Evolutionary conservation across 2,797 vertebrate species (phyloP).

Genomic region (Tauraco hartlaubi): DNA sequence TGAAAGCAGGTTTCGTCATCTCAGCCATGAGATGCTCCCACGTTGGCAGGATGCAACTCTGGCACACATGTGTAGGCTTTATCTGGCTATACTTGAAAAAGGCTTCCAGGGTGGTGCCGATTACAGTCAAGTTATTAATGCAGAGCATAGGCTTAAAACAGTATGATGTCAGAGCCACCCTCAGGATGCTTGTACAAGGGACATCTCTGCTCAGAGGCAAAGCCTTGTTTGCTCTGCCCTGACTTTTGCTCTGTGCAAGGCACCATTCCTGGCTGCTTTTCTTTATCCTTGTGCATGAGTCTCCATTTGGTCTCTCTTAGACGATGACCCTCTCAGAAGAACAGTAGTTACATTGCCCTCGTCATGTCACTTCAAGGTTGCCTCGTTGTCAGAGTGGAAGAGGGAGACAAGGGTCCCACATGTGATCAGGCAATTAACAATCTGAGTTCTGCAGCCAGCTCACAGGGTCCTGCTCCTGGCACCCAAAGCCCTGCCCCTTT

Average conservation of each 20-base stretch:
- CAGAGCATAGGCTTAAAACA: not conserved
- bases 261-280: not conserved
- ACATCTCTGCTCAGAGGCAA: not conserved
- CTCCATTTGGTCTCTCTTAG: not conserved
- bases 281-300: not conserved
- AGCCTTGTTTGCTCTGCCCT: not conserved
- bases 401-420: not conserved
- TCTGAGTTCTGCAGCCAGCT: not conserved
- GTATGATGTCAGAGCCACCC: not conserved
- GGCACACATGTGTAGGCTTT: not conserved
- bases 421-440: fast-evolving
- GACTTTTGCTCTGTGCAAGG: too few relatives aligned
- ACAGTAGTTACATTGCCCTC: not conserved
- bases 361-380: not conserved
- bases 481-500: not conserved
- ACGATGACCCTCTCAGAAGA: fast-evolving
- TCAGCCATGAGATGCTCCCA: not conserved
- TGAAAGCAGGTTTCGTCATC: slow-evolving; percentile 35
- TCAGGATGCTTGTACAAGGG: not conserved
- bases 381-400: not conserved
- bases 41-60: not conserved
- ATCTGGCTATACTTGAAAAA: not conserved
- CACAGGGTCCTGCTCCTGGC: not conserved
- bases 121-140: not conserved
- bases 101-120: not conserved